Percentiles rank a stretch among this genome's conserved stretches.
These are phyloP conservation scores for Lordiphosa fenestrarum DNA, from an alignment of 2,888 invertebrate genomes.

Conservation along the genomic window DNA sequence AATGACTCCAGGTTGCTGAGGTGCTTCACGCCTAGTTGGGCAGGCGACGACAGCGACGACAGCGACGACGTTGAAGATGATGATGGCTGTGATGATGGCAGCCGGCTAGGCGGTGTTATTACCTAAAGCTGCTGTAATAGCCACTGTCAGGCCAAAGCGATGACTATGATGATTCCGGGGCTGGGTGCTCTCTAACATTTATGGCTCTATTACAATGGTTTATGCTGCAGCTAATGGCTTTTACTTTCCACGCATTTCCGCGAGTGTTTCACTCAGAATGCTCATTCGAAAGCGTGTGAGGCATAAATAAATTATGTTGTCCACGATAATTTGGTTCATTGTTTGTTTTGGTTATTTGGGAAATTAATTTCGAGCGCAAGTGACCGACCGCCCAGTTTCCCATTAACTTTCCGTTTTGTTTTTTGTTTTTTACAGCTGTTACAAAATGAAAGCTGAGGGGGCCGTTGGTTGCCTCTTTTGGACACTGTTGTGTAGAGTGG, in stretches of 20 bases:
- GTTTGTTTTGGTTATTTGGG: conserved; percentile 21
- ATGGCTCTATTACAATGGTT: conserved; percentile 51
- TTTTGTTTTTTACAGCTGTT: conserved; percentile 24
- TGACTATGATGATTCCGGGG: conserved; percentile 36
- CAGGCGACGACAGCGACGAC: conserved; percentile 45
- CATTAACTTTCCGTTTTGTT: conserved; percentile 52
- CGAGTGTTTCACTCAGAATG: conserved; percentile 51
- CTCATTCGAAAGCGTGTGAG: conserved; percentile 60
- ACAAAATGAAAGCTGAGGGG: conserved; percentile 62
- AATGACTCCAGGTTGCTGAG: conserved; percentile 47
- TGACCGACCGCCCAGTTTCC: conserved; percentile 53
- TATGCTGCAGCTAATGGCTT: conserved; percentile 54
- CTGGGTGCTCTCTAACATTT: conserved; percentile 12
- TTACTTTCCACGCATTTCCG: conserved; percentile 47
- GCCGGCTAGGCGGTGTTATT: conserved; percentile 38
- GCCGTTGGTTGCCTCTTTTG: conserved; percentile 59
- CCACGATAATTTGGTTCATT: conserved; percentile 19
- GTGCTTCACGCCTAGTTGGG: conserved; percentile 72
- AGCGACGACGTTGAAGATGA: conserved; percentile 28
- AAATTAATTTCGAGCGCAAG: conserved; percentile 40
- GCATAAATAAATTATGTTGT: conserved; percentile 40
- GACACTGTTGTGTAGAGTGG: conserved; percentile 63
- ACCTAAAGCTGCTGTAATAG: conserved; percentile 63
- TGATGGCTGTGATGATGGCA: conserved; percentile 24
- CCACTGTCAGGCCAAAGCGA: conserved; percentile 33